Base-by-base conservation (phyloP, 2,888 invertebrate genomes). In the Cryptocephalus primarius region DNA sequence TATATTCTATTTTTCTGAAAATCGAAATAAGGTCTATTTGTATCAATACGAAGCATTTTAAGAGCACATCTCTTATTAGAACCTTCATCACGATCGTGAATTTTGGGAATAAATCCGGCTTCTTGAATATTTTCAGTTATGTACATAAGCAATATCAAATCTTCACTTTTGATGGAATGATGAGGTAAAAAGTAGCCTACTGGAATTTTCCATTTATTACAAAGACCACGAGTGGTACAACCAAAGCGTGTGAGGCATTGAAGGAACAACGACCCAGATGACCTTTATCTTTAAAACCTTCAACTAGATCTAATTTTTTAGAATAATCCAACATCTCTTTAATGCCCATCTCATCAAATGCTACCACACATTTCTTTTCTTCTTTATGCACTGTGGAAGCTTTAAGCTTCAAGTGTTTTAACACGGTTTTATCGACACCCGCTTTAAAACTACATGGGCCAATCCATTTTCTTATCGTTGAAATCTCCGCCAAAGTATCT, bases 171-270 rank as follows among this genome's bases (percentile, higher is more conserved):
- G 4, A 42, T 32, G n/a, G 13, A 11, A 46, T 32, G 41, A 9
- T 41, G 6, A 12, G 45, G 31, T 13, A 46, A 40, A 44, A 44
- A 60, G 61, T 47, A 62, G 8, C 40, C 32, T n/a, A 50, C 2
- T n/a, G 52, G 52, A 8, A 52, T n/a, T 48, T 52, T 52, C 52
- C 52, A 52, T 6, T 33, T 36, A 3, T 32, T 31, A 31, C 42
- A 43, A n/a, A 52, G 31, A 8, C 50, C 50, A n/a, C 50, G 32
- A 10, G 32, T 33, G 40, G 43, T 42, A 52, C 44, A 10, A n/a
- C n/a, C n/a, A n/a, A n/a, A n/a, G n/a, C n/a, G n/a, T n/a, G n/a
- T n/a, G n/a, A n/a, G n/a, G n/a, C n/a, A n/a, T n/a, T n/a, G n/a
- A n/a, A n/a, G n/a, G n/a, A n/a, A n/a, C n/a, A n/a, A n/a, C n/a